phyloP scores from a whole-genome alignment of 2,888 invertebrate genomes.

The Ypsolopha scabrella region DNA sequence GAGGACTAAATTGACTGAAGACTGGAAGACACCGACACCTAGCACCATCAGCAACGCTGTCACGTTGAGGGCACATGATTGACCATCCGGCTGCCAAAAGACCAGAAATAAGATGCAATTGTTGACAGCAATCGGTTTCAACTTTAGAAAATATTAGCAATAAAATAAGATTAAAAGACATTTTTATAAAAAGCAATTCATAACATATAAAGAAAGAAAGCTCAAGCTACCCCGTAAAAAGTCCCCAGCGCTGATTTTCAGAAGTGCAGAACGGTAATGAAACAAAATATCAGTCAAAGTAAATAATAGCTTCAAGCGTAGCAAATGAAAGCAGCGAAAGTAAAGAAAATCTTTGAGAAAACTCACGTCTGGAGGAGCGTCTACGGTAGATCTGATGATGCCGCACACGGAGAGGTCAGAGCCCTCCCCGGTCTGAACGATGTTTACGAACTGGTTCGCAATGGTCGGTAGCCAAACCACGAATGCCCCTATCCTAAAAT shows the following conservation, averaged over 20 bases:
- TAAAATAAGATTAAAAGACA: no score
- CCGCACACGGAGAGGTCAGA: slow-evolving; percentile 15
- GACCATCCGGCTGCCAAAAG: slow-evolving; percentile 23
- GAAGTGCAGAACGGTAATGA: no score
- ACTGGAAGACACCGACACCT: slow-evolving; percentile 27
- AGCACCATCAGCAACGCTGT: slow-evolving; percentile 36
- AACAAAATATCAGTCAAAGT: no score
- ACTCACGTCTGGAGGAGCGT: slow-evolving; percentile 19
- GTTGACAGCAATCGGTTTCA: no score
- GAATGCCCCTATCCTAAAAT: slow-evolving; percentile 24
- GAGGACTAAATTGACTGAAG: slow-evolving; percentile 26
- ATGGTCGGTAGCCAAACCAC: slow-evolving; percentile 20
- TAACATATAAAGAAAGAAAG: no score
- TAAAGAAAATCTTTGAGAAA: no score
- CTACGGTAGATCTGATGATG: slow-evolving; percentile 12
- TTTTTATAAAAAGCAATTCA: no score
- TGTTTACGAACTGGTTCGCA: slow-evolving; percentile 16
- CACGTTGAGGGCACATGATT: slow-evolving; percentile 34
- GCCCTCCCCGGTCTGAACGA: slow-evolving; percentile 15
- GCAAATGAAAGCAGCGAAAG: no score
- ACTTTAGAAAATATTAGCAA: no score
- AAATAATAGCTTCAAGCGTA: background rate
- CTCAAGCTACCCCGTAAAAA: no score
- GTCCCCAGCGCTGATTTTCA: no score
- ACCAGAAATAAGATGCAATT: background rate